A percentile compares a stretch with the other conserved stretches of the same genome.
Evolutionary conservation across 2,113 vertebrate genomes (phyloP).

Genomic region (Ctenomys sociabilis): DNA sequence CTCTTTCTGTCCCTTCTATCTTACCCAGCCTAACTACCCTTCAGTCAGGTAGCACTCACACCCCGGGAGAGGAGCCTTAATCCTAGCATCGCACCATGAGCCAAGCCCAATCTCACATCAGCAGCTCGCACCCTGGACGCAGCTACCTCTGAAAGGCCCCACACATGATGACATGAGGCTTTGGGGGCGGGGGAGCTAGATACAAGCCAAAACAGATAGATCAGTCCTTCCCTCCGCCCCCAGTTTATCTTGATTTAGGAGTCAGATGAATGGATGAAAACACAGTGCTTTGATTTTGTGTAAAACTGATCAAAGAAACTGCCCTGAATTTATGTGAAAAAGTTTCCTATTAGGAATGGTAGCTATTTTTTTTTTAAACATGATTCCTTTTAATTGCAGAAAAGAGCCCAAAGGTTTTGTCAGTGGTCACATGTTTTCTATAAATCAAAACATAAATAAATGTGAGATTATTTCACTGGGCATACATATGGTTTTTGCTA

Average conservation of each 20-base stretch:
- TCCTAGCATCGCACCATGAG: background rate
- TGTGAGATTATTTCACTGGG: constrained; percentile 78
- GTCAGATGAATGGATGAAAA: constrained; percentile 54
- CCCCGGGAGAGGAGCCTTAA: background rate
- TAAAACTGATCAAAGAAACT: constrained; percentile 74
- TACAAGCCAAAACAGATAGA: background rate
- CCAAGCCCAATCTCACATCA: background rate
- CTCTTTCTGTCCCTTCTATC: background rate
- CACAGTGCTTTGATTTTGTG: constrained; percentile 47
- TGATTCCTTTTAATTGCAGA: constrained; percentile 79
- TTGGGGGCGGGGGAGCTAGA: background rate
- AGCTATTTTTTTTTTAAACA: constrained; percentile 69
- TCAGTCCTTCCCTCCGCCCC: background rate
- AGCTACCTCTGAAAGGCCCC: background rate
- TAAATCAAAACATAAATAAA: constrained; percentile 84
- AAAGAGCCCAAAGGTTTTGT: constrained; percentile 81
- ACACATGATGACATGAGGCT: background rate
- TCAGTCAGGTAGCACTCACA: background rate
- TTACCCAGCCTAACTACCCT: background rate
- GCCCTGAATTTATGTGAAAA: constrained; percentile 74
- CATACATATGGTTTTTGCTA: constrained; percentile 82
- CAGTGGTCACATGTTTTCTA: constrained; percentile 80
- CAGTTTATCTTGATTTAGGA: constrained; percentile 8
- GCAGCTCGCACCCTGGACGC: too few species aligned
- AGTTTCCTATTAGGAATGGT: constrained; percentile 73